These are phyloP conservation scores for Bombus consobrinus DNA, from an alignment of 1,140 invertebrate species.

Conservation along the genomic window DNA sequence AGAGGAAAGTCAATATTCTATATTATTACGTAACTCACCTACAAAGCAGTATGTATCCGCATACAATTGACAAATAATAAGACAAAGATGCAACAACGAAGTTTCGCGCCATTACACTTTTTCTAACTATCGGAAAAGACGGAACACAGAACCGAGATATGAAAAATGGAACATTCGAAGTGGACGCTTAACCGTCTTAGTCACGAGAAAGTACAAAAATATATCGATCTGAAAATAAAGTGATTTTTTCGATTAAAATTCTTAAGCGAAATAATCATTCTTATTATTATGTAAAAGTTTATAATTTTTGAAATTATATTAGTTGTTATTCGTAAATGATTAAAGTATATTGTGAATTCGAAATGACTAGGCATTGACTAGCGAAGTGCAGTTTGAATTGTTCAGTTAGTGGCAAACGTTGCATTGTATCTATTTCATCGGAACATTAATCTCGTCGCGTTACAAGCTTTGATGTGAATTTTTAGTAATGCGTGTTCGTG, in stretches of 20 bases:
- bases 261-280: not conserved
- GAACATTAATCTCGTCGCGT: not conserved
- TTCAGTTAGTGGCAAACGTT: not conserved
- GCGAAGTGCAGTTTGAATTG: too few relatives aligned
- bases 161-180: conserved; percentile 10
- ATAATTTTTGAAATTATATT: not conserved
- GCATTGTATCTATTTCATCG: too few relatives aligned
- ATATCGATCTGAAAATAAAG: not conserved
- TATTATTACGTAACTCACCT: conserved; percentile 20
- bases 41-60: not conserved
- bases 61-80: not conserved
- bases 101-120: not conserved
- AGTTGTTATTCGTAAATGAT: not conserved
- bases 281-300: not conserved
- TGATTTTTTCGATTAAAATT: not conserved
- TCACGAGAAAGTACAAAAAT: not conserved
- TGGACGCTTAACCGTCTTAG: not conserved
- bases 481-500: not conserved
- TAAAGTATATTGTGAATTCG: too few relatives aligned
- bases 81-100: not conserved
- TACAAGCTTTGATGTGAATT: not conserved
- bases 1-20: conserved; percentile 25
- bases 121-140: not conserved
- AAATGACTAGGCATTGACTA: not conserved
- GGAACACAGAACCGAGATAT: not conserved